phyloP scores from a whole-genome alignment of 2,113 vertebrate genomes.

The Neolamprologus cancellatus region DNA sequence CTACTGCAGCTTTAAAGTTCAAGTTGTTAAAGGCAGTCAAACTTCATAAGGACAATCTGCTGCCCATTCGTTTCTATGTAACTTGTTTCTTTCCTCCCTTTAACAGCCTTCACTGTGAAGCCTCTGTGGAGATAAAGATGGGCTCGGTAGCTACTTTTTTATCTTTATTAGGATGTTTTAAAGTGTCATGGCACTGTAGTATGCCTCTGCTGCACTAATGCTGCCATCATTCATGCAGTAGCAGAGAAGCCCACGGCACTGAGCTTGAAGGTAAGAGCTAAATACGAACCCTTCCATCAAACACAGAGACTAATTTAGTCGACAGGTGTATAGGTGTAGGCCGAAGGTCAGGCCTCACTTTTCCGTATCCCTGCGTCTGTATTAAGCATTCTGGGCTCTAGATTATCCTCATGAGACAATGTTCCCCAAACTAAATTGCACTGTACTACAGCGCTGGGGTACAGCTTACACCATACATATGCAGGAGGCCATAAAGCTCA shows the following conservation, averaged over 20 bases:
- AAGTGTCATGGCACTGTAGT: not conserved
- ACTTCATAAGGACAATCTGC: not conserved
- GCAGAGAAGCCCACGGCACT: conserved; percentile 1
- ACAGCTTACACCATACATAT: not conserved
- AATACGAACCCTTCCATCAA: not conserved
- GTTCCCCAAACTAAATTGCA: not conserved
- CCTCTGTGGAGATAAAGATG: conserved; percentile 28
- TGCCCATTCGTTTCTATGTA: not conserved
- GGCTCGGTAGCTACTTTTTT: conserved; percentile 13
- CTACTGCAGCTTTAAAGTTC: not conserved
- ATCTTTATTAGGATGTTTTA: conserved; percentile 43
- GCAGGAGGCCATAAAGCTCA: not conserved
- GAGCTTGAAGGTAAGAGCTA: not conserved
- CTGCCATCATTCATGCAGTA: conserved; percentile 35
- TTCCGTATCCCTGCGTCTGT: not conserved
- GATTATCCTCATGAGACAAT: not conserved
- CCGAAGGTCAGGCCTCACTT: not conserved
- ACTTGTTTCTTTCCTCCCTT: not conserved
- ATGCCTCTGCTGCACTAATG: conserved; percentile 20
- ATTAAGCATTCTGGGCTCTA: not conserved
- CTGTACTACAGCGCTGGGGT: not conserved
- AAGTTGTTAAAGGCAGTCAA: conserved; percentile 14
- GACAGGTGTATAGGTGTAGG: not conserved
- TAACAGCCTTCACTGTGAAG: conserved; percentile 4
- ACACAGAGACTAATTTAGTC: not conserved